Evolutionary conservation across 2,113 vertebrate genomes (phyloP).

Genomic region (Macheiramphus alcinus): DNA sequence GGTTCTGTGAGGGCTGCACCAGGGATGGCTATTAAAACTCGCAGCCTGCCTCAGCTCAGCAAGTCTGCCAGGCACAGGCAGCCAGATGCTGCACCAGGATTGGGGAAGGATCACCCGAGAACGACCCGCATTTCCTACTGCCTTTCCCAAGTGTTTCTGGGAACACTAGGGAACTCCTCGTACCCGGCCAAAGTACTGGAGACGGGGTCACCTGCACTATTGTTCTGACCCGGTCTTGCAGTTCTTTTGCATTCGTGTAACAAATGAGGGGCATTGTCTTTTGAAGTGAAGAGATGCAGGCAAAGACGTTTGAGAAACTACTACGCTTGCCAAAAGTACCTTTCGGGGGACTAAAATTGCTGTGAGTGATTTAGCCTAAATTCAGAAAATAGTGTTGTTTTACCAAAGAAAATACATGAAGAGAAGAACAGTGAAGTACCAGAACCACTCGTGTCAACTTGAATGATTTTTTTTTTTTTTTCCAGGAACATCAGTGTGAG

Average conservation of each 20-base stretch:
- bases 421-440: background rate
- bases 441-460: background rate
- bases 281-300: background rate
- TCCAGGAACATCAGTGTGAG: background rate
- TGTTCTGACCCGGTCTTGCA: background rate
- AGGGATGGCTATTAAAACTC: background rate
- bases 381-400: background rate
- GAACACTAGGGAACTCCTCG: background rate
- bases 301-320: background rate
- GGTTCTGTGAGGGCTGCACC: background rate
- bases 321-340: background rate
- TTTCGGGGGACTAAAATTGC: background rate
- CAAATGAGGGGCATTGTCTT: background rate
- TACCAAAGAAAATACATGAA: background rate
- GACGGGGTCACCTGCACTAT: background rate
- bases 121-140: background rate
- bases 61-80: background rate
- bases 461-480: background rate
- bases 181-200: background rate
- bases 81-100: background rate
- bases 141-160: constrained; percentile 1
- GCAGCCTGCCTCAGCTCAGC: background rate
- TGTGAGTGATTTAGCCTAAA: background rate
- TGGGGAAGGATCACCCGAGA: background rate
- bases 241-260: background rate